These are phyloP conservation scores for Marisa cornuarietis DNA, from an alignment of 1,140 invertebrate species.

Conservation along the genomic window DNA sequence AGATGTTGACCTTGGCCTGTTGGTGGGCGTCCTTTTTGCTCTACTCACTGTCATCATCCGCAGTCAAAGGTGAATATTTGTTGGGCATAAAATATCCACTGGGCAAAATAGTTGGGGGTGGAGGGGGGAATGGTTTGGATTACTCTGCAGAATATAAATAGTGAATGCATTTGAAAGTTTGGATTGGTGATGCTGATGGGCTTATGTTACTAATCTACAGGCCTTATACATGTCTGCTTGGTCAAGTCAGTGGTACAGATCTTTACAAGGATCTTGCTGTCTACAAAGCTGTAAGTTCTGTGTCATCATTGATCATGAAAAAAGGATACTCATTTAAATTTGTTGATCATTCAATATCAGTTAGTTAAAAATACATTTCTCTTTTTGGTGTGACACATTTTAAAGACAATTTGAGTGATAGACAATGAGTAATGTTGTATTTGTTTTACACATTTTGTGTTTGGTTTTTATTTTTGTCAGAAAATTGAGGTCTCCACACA, in stretches of 20 bases:
- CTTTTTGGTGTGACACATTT: too few species aligned
- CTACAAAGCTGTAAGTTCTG: slow-evolving; percentile 53
- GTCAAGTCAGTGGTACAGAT: slow-evolving; percentile 62
- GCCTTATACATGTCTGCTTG: slow-evolving; percentile 60
- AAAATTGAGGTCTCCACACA: too few species aligned
- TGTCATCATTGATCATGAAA: slow-evolving; percentile 24
- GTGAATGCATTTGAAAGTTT: neutral
- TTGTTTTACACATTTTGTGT: neutral
- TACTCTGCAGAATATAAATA: neutral
- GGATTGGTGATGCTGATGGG: neutral
- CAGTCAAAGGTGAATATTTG: slow-evolving; percentile 29
- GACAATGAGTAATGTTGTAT: neutral
- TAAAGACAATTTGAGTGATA: neutral
- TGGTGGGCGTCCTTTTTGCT: slow-evolving; percentile 36
- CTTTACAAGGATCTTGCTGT: slow-evolving; percentile 61
- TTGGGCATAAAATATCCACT: too few species aligned
- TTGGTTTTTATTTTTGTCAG: neutral
- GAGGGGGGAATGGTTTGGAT: neutral
- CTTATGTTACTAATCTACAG: slow-evolving; percentile 36
- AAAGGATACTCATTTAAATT: too few species aligned
- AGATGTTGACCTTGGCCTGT: slow-evolving; percentile 36
- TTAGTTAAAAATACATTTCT: slow-evolving; percentile 1
- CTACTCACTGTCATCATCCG: slow-evolving; percentile 33
- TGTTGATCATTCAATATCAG: too few species aligned
- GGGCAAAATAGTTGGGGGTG: too few species aligned